Percentiles rank a stretch among this genome's conserved stretches.
These are phyloP conservation scores for Stichopus chloronotus DNA, from an alignment of 35 echinoderm and acorn worm genomes.

Conservation along the genomic window DNA sequence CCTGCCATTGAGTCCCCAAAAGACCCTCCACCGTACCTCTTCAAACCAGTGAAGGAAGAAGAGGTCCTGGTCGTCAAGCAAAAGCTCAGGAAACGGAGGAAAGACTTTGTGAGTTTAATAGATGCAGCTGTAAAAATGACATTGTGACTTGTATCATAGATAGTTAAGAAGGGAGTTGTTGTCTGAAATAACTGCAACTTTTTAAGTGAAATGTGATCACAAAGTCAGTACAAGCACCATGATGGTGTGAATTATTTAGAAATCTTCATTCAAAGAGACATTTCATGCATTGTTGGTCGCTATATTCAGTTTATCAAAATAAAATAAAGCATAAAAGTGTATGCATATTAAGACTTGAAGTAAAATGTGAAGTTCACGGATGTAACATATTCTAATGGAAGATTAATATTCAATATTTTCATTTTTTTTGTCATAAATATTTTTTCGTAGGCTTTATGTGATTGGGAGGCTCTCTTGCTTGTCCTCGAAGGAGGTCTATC, in stretches of 20 bases:
- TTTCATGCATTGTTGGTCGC: no score
- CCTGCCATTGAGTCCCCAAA: constrained; percentile 66
- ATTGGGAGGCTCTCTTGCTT: no score
- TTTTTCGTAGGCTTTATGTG: no score
- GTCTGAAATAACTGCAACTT: not conserved
- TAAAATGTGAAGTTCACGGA: no score
- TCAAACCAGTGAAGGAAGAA: constrained; percentile 91
- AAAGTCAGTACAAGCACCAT: not conserved
- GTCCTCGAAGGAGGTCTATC: no score
- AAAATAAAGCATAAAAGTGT: no score
- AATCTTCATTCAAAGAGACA: no score
- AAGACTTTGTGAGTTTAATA: constrained; percentile 75
- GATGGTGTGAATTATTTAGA: not conserved
- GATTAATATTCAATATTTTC: no score
- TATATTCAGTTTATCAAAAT: no score
- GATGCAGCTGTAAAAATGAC: not conserved
- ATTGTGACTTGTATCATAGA: not conserved
- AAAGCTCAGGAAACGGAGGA: constrained; percentile 73
- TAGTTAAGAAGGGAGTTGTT: not conserved
- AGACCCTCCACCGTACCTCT: constrained; percentile 88
- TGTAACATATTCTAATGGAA: no score
- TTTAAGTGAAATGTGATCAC: not conserved
- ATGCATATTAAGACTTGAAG: no score
- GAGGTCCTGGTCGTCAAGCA: constrained; percentile 70
- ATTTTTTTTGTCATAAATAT: no score